A percentile compares a stretch with the other conserved stretches of the same genome.
phyloP scores from a whole-genome alignment of 2,888 invertebrate species.

The Dicyrtomina minuta region DNA sequence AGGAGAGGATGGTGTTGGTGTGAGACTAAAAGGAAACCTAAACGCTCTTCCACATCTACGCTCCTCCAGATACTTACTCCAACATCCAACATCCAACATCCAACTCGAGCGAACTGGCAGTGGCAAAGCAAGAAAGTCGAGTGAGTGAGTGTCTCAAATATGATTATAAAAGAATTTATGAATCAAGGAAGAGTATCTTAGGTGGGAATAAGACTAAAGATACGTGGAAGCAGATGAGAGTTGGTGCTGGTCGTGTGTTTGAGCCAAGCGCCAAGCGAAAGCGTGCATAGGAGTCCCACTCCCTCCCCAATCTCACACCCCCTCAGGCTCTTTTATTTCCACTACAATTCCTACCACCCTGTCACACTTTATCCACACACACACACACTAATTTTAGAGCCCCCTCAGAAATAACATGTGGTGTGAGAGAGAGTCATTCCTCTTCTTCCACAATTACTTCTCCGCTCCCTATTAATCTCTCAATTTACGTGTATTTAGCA shows the following conservation, averaged over 20 bases:
- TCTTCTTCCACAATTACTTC: neutral
- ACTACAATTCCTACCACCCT: conserved; percentile 10
- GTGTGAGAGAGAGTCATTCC: no score
- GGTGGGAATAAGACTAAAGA: neutral
- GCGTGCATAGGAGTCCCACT: neutral
- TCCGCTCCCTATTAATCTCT: neutral
- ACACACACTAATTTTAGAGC: no score
- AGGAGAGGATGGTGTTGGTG: neutral
- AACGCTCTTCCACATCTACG: no score
- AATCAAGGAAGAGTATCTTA: no score
- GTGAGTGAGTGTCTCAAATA: neutral
- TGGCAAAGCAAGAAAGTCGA: no score
- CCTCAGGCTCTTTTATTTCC: conserved; percentile 8
- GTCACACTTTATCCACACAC: neutral
- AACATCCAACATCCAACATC: no score
- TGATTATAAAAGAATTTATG: conserved; percentile 5
- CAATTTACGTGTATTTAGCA: neutral
- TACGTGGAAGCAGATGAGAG: conserved; percentile 1
- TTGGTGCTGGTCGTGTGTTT: no score
- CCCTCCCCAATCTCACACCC: conserved; percentile 8
- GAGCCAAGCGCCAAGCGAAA: neutral
- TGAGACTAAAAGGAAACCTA: no score
- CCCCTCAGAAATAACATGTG: no score
- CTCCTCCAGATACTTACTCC: no score
- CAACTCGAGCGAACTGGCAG: no score